Conservation (phyloP, 2,888 invertebrate species). For the Eremobia ochroleuca region DNA sequence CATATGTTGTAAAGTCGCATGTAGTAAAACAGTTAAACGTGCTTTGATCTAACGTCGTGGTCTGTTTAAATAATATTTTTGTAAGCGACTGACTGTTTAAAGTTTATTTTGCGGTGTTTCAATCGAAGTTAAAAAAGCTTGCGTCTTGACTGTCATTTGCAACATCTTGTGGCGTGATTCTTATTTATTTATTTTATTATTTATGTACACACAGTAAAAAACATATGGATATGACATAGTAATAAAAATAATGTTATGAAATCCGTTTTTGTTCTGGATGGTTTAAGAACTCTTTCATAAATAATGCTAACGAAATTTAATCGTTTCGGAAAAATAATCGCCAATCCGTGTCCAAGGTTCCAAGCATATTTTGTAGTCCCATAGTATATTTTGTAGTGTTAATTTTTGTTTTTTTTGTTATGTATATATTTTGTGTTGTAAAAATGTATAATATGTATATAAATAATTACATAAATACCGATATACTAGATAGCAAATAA, state of each 20-base stretch:
- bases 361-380: neutral
- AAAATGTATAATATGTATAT: too few species aligned
- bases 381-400: neutral
- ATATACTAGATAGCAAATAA: neutral
- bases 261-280: neutral
- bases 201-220: too few species aligned
- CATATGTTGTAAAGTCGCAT: slow-evolving; percentile 71
- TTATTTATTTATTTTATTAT: too few species aligned
- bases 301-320: neutral
- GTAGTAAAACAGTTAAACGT: slow-evolving; percentile 71
- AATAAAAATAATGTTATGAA: slow-evolving; percentile 19
- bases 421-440: too few species aligned
- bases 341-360: neutral
- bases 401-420: neutral
- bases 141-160: slow-evolving; percentile 18
- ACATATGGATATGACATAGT: too few species aligned
- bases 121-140: slow-evolving; percentile 23
- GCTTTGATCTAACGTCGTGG: slow-evolving; percentile 71
- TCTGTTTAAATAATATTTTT: slow-evolving; percentile 65
- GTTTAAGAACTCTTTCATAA: neutral
- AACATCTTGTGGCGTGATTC: slow-evolving; percentile 16
- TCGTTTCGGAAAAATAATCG: neutral
- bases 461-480: neutral
- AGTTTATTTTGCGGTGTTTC: slow-evolving; percentile 60
- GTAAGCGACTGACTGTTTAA: slow-evolving; percentile 31